Percentiles rank a stretch among this genome's conserved stretches.
phyloP scores from a whole-genome alignment of 1,140 invertebrate species.

The Matsumurasca onukii region DNA sequence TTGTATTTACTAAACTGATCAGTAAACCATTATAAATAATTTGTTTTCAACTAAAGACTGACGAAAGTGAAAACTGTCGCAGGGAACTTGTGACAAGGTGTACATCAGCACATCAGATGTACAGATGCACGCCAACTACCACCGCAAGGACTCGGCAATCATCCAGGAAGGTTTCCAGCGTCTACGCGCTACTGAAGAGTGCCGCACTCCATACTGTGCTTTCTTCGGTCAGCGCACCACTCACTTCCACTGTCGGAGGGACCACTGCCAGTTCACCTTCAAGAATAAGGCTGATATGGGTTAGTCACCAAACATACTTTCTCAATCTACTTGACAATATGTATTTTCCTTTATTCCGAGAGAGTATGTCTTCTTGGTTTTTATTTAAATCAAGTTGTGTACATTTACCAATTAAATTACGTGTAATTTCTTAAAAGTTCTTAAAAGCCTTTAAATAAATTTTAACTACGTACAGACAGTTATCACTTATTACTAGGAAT shows the following conservation, averaged over 20 bases:
- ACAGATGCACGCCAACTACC: constrained; percentile 99
- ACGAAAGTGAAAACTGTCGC: no score
- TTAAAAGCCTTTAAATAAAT: no score
- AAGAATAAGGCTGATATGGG: constrained; percentile 99
- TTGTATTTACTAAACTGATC: no score
- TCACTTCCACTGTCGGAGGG: constrained; percentile 93
- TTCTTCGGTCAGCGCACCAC: constrained; percentile 96
- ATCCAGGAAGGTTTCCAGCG: constrained; percentile 95
- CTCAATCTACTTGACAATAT: background rate
- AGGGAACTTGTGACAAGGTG: constrained; percentile 93
- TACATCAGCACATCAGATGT: constrained; percentile 99
- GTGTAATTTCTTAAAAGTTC: no score
- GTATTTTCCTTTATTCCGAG: no score
- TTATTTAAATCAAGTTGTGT: no score
- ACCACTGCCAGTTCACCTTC: constrained; percentile 92
- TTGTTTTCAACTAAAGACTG: no score
- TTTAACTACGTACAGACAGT: no score
- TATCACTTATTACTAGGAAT: no score
- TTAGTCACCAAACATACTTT: constrained; percentile 54
- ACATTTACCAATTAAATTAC: no score
- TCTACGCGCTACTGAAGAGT: constrained; percentile 90
- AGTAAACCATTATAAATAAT: no score
- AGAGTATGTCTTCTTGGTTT: no score
- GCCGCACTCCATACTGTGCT: constrained; percentile 79
- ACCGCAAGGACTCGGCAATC: constrained; percentile 96